Evolutionary conservation across 2,113 vertebrate genomes (phyloP), one percentile per base, ranked within the genome.

Genomic region (Oophaga pumilio): DNA sequence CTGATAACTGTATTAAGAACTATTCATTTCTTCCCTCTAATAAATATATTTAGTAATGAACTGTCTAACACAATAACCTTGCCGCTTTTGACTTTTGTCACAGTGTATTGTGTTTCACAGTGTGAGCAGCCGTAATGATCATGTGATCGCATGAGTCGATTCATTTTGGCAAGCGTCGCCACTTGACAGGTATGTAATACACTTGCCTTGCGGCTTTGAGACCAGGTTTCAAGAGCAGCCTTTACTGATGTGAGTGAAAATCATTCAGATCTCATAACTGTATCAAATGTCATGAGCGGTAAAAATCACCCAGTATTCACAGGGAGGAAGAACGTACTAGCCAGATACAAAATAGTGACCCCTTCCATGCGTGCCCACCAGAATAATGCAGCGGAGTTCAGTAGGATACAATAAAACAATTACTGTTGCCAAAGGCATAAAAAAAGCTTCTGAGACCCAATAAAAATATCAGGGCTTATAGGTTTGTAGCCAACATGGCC

Each of bases 1-100:
- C 86, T 80, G 52, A 74, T n/a, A 77, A 57, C 92, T 92, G 90
- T 91, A 64, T 91, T 90, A 89, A 89, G 9, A 15, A 66, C 68
- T 87, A 92, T 89, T 91, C 62, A 82, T 80, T 90, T 91, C 83
- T 50, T 52, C 52, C 83, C 90, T 89, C 60, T 90, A 92, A 91
- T 93, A 93, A 92, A 93, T 90, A 90, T 80, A 91, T 89, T 91
- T 91, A 90, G 90, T 91, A 92, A 89, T 89, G 88, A 91, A 78
- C 90, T 92, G 85, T 91, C 91, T 91, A 82, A 83, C 88, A 86
- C 90, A 92, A 91, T 90, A 89, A 92, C 64, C 84, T 82, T 87
- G 74, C 56, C 71, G 62, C 78, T 88, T 90, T 91, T 93, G 91
- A 89, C 89, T 92, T 93, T 91, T 91, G 90, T 92, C 90, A 89